These are phyloP conservation scores for Brachionus calyciflorus DNA, from an alignment of 1,140 invertebrate genomes.

Conservation along the genomic window DNA sequence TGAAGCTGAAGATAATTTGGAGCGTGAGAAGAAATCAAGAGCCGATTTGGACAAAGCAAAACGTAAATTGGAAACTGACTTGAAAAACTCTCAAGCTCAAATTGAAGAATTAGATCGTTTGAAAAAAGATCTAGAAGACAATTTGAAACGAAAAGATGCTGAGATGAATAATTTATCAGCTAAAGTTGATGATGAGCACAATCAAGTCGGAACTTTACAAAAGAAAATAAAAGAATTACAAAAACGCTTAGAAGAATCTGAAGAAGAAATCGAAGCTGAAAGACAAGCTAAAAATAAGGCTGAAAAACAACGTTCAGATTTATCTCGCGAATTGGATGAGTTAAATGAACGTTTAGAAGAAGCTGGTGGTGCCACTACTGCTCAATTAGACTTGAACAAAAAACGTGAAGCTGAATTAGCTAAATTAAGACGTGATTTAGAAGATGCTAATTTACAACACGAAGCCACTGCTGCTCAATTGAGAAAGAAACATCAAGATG, in stretches of 20 bases:
- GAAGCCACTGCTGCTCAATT: constrained; percentile 88
- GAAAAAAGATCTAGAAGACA: constrained; percentile 95
- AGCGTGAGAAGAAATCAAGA: constrained; percentile 96
- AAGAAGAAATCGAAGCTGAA: constrained; percentile 95
- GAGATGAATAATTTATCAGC: constrained; percentile 87
- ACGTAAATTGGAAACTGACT: constrained; percentile 87
- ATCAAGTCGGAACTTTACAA: constrained; percentile 86
- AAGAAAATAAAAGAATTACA: constrained; percentile 95
- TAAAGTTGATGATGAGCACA: constrained; percentile 97
- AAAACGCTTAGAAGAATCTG: constrained; percentile 83
- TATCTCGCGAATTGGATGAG: constrained; percentile 93
- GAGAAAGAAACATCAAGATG: constrained; percentile 99
- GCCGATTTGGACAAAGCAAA: constrained; percentile 95
- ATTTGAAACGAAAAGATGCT: constrained; percentile 76
- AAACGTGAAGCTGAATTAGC: constrained; percentile 96
- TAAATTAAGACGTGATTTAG: constrained; percentile 94
- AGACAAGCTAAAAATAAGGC: constrained; percentile 78
- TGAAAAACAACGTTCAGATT: constrained; percentile 92
- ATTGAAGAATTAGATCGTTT: constrained; percentile 93
- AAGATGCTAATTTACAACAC: constrained; percentile 96
- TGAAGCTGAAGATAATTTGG: constrained; percentile 91
- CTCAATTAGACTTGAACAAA: constrained; percentile 98
- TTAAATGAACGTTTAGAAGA: constrained; percentile 93
- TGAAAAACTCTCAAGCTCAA: constrained; percentile 96
- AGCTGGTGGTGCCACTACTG: constrained; percentile 95